Evolutionary conservation across 2,888 invertebrate species (phyloP).

Genomic region (Camponotus fellah): DNA sequence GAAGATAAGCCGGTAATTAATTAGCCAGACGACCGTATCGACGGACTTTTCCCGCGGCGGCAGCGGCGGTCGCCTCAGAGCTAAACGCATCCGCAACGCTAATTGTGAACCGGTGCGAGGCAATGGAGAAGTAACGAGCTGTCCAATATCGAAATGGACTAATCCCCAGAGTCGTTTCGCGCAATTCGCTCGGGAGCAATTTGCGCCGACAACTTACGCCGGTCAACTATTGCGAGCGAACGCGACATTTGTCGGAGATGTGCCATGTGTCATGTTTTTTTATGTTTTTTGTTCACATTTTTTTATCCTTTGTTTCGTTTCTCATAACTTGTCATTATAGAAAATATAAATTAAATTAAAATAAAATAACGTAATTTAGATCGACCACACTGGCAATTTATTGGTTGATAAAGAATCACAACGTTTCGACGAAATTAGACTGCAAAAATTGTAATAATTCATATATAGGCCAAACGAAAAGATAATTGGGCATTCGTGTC

Average conservation of each 20-base stretch:
- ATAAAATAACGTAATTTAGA: too few species aligned
- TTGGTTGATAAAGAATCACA: too few species aligned
- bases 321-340: background rate
- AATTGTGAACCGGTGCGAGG: conserved; percentile 61
- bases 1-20: conserved; percentile 71
- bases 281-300: too few species aligned
- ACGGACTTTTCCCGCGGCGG: conserved; percentile 58
- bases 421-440: too few species aligned
- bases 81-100: conserved; percentile 54
- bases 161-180: conserved; percentile 61
- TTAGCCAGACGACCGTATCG: conserved; percentile 63
- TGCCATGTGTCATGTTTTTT: too few species aligned
- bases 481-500: too few species aligned
- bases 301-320: background rate
- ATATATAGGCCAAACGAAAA: too few species aligned
- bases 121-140: conserved; percentile 65
- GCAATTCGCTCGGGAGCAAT: conserved; percentile 58
- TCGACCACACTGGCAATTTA: too few species aligned
- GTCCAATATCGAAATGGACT: conserved; percentile 70
- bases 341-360: too few species aligned
- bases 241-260: background rate
- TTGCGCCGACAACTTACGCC: conserved; percentile 57
- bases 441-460: too few species aligned
- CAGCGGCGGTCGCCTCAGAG: conserved; percentile 22
- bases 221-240: background rate